Base-by-base conservation (phyloP, 1,140 invertebrate genomes). In the Notospermus geniculatus region DNA sequence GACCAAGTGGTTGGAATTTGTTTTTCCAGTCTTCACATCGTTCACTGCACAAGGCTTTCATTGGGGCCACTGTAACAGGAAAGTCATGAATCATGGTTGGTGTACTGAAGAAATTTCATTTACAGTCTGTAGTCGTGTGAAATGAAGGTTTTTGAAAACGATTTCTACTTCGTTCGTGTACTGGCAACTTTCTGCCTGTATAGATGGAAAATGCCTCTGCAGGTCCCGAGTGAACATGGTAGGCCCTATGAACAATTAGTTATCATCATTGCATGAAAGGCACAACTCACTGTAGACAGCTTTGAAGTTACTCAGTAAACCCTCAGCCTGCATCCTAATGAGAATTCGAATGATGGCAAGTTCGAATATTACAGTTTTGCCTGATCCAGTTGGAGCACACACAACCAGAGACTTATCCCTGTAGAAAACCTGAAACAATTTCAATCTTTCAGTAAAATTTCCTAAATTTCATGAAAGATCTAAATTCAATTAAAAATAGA, bases 281-380 rank as follows among this genome's bases (percentile, higher is more conserved):
- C 30, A 63, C 32, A 45, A 65, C 71, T 68, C 69, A 77, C 75
- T 79, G 57, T 81, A 80, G 56, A 80, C 69, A 63, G 78, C 63
- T 71, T 77, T 80, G 41, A 71, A 70, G 32, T 66, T 65, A 22
- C 27, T 25, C 25, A 7, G 45, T 46, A 27, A 13, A 27, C 30
- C 19, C 17, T 54, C 39, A 29, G 50, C 57, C 30, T 69, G 53
- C 36, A 59, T 32, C 41, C 69, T 69, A 52, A 70, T 65, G 0
- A 79, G 73, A 17, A 90, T 74, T 63, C 86, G 81, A 4, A 90
- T 79, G 50, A 92, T 89, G 0, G 89, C 88, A 71, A 92, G 78
- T 83, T 92, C 91, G 82, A 92, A 90, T 28, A 91, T 81, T 29
- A 86, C 88, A 0, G 90, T 92, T 82, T 92, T 93, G 30, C 90